Evolutionary conservation across 2,888 invertebrate species (phyloP), one percentile per base, ranked within the genome.

Genomic region (Drosophila monieri): DNA sequence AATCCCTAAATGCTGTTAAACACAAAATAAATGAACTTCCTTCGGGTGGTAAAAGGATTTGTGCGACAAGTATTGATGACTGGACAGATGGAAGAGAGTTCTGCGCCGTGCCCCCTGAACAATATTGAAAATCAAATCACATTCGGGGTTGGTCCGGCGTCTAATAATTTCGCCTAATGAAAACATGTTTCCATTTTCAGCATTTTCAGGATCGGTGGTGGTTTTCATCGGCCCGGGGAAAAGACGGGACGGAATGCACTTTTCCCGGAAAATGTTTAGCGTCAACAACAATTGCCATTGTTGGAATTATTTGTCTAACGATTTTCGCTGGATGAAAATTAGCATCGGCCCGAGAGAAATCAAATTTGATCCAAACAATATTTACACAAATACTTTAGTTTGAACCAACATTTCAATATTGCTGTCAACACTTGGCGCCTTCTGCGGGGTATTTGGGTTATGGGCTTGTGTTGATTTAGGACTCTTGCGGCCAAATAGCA

Each of bases 11-110:
- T 83, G 78, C 77, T 88, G 86, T 83, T 88, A 88, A 88, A 85
- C 85, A 88, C 75, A 80, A 88, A 88, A 88, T 80, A 88, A 88
- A 88, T 88, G 88, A 88, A 83, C 64, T 55, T 69, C 74, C 65
- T 67, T 54, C 49, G 56, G 54, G 35, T 35, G 35, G 35, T 35
- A n/a, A 70, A 80, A 71, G 78, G 77, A 85, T 80, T 80, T 84
- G 71, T 71, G 85, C 81, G 83, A 81, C 83, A 81, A 79, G 85
- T 85, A 85, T 80, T 83, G 80, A 79, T 83, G 74, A 78, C 83
- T 62, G 78, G 78, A 61, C 79, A 68, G 65, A 61, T 56, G 61
- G 52, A 54, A 49, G 32, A 55, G 46, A 47, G 60, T n/a, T n/a
- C n/a, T 35, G n/a, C 10, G 12, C 12, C 59, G 64, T 71, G 59